These are phyloP conservation scores for Condylura cristata DNA, from an alignment of 2,113 vertebrate genomes.

Conservation along the genomic window DNA sequence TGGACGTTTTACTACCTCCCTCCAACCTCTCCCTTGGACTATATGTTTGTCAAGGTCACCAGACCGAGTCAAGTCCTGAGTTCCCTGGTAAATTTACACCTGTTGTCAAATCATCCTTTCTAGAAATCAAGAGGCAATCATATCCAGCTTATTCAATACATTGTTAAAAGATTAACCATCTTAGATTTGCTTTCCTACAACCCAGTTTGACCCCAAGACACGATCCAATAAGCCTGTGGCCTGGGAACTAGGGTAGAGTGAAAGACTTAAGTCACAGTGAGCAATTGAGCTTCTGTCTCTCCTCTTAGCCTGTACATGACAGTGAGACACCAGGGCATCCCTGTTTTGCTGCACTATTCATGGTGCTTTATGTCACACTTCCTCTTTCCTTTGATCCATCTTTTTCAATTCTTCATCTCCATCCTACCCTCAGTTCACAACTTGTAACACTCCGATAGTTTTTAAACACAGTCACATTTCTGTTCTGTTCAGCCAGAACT, in stretches of 20 bases:
- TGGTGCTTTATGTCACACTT: conserved; percentile 91
- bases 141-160: not conserved
- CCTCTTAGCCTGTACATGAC: conserved; percentile 89
- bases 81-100: not conserved
- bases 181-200: not conserved
- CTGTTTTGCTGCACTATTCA: conserved; percentile 92
- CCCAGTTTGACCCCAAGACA: not conserved
- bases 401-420: conserved; percentile 90
- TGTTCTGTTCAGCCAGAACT: not conserved
- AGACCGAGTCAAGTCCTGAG: not conserved
- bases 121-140: not conserved
- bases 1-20: not conserved
- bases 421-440: not conserved
- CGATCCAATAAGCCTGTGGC: not conserved
- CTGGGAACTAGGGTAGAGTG: not conserved
- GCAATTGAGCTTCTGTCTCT: not conserved
- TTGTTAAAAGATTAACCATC: not conserved
- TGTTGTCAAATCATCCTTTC: not conserved
- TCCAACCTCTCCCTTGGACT: not conserved
- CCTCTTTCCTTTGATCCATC: conserved; percentile 93
- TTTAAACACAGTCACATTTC: not conserved
- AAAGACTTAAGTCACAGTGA: not conserved
- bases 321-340: conserved; percentile 88
- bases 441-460: not conserved
- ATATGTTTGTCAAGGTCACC: not conserved